These are phyloP conservation scores for Vireo griseus DNA, from an alignment of 2,797 vertebrate species.

Conservation along the genomic window DNA sequence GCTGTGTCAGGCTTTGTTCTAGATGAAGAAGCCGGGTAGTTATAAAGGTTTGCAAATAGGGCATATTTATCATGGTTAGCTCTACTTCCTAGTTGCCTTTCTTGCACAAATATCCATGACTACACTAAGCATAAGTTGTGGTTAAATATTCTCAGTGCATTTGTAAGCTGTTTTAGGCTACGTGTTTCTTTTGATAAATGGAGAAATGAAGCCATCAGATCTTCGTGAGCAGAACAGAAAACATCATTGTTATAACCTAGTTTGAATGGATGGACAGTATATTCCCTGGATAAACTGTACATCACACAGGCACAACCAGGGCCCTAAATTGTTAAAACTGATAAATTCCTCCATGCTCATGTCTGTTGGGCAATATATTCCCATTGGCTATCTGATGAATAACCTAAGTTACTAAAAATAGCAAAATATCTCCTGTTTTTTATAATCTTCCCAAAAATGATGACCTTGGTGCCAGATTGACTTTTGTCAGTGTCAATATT, in stretches of 20 bases:
- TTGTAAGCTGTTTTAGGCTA: background rate
- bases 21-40: constrained; percentile 65
- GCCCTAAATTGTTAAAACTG: background rate
- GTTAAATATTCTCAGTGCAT: constrained; percentile 25
- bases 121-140: background rate
- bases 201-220: background rate
- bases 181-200: background rate
- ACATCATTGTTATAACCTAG: background rate
- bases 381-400: background rate
- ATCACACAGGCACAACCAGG: background rate
- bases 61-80: constrained; percentile 73
- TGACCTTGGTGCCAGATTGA: background rate
- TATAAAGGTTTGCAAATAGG: constrained; percentile 72
- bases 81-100: constrained; percentile 36
- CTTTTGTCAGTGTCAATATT: constrained; percentile 25
- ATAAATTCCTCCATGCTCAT: background rate
- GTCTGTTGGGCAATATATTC: background rate
- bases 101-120: constrained; percentile 22
- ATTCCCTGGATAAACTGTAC: background rate
- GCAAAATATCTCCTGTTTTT: background rate
- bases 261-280: background rate
- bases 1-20: constrained; percentile 79
- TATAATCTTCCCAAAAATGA: background rate
- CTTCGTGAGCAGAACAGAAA: background rate
- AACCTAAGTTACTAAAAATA: background rate